A percentile compares a stretch with the other conserved stretches of the same genome.
phyloP scores from a whole-genome alignment of 2,797 vertebrate genomes.

The Perodicticus potto region DNA sequence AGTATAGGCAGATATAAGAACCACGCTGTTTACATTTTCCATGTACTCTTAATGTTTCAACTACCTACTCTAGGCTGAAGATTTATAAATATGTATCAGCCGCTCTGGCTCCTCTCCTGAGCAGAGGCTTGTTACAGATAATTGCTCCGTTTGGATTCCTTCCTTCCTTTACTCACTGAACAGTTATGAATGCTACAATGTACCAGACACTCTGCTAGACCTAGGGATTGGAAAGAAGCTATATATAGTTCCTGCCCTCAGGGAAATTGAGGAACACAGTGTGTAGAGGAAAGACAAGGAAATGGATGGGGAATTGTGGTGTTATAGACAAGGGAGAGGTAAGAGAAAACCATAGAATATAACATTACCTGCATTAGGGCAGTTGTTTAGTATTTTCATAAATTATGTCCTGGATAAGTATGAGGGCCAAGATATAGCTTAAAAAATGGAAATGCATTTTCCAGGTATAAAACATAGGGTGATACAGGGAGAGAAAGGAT shows the following conservation, averaged over 20 bases:
- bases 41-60: neutral
- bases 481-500: neutral
- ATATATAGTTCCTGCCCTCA: neutral
- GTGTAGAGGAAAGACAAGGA: slow-evolving; percentile 17
- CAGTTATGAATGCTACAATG: neutral
- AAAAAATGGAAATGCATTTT: neutral
- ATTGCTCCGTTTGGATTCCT: slow-evolving; percentile 2
- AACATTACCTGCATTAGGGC: neutral
- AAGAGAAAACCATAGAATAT: neutral
- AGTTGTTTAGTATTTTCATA: neutral
- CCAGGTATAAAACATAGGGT: neutral
- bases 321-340: neutral
- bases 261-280: neutral
- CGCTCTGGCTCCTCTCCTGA: neutral
- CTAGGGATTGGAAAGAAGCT: neutral
- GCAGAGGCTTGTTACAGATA: neutral
- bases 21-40: neutral
- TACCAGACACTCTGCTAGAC: neutral
- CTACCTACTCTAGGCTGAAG: neutral
- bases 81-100: slow-evolving; percentile 41
- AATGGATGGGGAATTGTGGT: neutral
- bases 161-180: neutral
- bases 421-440: neutral
- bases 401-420: neutral
- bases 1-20: neutral